phyloP scores from a whole-genome alignment of 2,113 vertebrate genomes.

The Sporophila hypoxantha region DNA sequence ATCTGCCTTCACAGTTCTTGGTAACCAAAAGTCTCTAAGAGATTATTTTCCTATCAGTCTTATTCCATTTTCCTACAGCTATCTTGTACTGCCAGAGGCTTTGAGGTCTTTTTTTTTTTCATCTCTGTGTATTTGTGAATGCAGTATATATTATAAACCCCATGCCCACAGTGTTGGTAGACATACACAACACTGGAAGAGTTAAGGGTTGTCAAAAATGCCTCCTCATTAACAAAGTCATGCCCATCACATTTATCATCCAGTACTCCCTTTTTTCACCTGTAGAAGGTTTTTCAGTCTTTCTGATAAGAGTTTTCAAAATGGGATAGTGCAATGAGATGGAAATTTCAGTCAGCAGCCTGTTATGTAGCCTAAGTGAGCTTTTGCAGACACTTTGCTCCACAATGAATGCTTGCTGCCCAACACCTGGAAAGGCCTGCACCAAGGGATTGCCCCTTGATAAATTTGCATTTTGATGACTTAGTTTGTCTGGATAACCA shows the following conservation, averaged over 20 bases:
- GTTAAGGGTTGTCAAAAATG: background rate
- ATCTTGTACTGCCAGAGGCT: constrained; percentile 10
- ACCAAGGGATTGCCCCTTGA: background rate
- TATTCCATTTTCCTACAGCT: constrained; percentile 12
- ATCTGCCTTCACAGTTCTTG: constrained; percentile 4
- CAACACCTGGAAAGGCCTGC: background rate
- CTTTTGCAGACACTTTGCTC: background rate
- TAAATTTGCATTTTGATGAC: background rate
- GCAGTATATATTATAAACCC: background rate
- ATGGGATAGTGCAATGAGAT: background rate
- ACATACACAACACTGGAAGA: background rate
- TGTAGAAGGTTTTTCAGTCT: background rate
- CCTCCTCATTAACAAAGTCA: background rate
- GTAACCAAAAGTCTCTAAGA: constrained; percentile 7
- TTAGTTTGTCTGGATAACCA: background rate
- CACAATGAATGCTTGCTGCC: background rate
- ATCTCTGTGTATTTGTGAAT: background rate
- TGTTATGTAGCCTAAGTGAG: fast-evolving
- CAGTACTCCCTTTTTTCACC: background rate
- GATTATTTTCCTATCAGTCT: constrained; percentile 28
- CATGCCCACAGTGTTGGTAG: background rate
- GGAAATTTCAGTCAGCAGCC: background rate
- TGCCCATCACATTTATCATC: background rate
- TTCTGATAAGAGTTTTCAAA: background rate
- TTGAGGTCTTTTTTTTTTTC: background rate